Conservation (phyloP, 2,888 invertebrate genomes). For the Gymnosoma rotundatum region DNA sequence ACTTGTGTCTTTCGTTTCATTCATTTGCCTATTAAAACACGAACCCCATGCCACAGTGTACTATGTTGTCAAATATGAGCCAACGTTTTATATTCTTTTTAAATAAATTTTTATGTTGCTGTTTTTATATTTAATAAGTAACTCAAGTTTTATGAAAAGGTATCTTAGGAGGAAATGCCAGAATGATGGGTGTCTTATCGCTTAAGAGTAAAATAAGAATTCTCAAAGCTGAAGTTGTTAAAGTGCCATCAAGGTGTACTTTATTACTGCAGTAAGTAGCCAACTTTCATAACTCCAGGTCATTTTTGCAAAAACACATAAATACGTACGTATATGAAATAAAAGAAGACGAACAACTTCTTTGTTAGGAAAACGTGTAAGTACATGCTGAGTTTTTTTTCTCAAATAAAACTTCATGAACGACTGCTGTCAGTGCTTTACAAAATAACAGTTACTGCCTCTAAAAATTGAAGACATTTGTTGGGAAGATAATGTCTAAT, state of each 20-base stretch:
- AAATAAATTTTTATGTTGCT: conserved; percentile 3
- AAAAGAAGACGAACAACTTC: too few species aligned
- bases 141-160: conserved; percentile 3
- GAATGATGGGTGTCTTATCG: background rate
- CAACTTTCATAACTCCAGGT: conserved; percentile 6
- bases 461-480: too few species aligned
- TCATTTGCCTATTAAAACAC: conserved; percentile 17
- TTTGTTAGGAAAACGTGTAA: too few species aligned
- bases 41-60: conserved; percentile 8
- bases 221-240: conserved; percentile 59
- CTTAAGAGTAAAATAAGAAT: conserved; percentile 35
- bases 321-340: too few species aligned
- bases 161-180: background rate
- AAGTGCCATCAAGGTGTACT: conserved; percentile 52
- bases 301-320: background rate
- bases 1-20: conserved; percentile 27
- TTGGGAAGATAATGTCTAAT: too few species aligned
- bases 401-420: too few species aligned
- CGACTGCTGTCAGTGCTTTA: too few species aligned
- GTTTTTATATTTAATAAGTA: conserved; percentile 25
- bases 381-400: too few species aligned
- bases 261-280: conserved; percentile 47
- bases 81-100: conserved; percentile 9
- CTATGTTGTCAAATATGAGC: conserved; percentile 19
- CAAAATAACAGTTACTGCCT: too few species aligned